Conservation (phyloP, 2,797 vertebrate genomes). For the Xenentodon cancila region DNA sequence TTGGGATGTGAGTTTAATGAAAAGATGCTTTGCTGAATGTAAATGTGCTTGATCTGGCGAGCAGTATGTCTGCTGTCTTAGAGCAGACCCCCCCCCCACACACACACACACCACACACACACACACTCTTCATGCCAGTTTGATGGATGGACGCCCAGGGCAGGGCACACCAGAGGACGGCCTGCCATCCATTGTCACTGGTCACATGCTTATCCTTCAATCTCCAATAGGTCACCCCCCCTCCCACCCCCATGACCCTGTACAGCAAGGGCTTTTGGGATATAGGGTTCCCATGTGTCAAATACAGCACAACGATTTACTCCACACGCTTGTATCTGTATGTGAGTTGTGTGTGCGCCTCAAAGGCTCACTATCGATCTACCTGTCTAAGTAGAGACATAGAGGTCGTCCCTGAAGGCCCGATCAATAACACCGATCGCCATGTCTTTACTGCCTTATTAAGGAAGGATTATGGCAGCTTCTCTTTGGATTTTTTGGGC, state of each 20-base stretch:
- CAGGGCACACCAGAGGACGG: constrained; percentile 21
- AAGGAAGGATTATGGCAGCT: constrained; percentile 54
- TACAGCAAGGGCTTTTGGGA: constrained; percentile 53
- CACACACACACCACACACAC: no score
- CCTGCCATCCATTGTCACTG: constrained; percentile 47
- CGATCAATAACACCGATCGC: constrained; percentile 55
- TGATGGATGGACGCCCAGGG: constrained; percentile 25
- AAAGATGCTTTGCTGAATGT: no score
- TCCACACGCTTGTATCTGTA: constrained; percentile 5
- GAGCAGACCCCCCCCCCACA: no score
- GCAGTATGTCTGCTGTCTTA: no score
- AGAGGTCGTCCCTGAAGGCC: constrained; percentile 44
- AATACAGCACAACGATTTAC: constrained; percentile 28
- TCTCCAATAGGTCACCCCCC: constrained; percentile 61
- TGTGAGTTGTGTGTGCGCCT: constrained; percentile 21
- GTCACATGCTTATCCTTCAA: constrained; percentile 57
- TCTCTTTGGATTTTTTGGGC: constrained; percentile 17
- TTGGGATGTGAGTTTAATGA: no score
- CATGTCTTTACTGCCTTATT: constrained; percentile 63
- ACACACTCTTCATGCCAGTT: no score
- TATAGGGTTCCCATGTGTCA: constrained; percentile 56
- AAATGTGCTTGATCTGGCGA: no score
- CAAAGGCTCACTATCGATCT: constrained; percentile 46
- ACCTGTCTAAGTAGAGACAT: constrained; percentile 36
- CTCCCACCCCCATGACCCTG: constrained; percentile 9